Conservation (phyloP, 2,888 invertebrate species). For the Agonopterix arenella region DNA sequence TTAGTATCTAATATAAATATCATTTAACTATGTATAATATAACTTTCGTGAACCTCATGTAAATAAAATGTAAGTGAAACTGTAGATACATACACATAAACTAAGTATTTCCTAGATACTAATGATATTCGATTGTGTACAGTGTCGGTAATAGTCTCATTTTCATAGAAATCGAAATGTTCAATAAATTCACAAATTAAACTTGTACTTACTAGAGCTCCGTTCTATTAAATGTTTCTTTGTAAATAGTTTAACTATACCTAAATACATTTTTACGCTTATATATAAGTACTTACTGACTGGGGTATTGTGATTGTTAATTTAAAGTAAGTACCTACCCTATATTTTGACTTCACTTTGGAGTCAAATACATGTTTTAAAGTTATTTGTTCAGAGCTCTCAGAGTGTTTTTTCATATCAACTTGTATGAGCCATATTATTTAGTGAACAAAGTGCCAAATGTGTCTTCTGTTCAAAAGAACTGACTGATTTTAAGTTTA, state of each 20-base stretch:
- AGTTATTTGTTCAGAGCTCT: constrained; percentile 23
- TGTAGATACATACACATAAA: constrained; percentile 4
- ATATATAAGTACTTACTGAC: constrained; percentile 16
- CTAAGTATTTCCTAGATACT: background rate
- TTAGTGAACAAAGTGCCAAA: constrained; percentile 73
- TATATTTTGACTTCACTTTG: constrained; percentile 4
- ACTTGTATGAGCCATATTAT: constrained; percentile 56
- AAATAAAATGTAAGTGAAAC: constrained; percentile 6
- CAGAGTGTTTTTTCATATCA: constrained; percentile 18
- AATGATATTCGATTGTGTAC: background rate
- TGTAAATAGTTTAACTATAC: background rate
- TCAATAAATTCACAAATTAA: background rate
- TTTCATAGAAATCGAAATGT: background rate
- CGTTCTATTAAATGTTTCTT: background rate
- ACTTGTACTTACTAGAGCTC: background rate
- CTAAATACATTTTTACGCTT: constrained; percentile 17
- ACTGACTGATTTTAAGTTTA: constrained; percentile 61
- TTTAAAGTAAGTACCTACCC: constrained; percentile 3
- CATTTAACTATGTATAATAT: background rate
- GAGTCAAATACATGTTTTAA: too few species aligned
- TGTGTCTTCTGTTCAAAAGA: constrained; percentile 68
- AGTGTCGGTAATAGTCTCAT: background rate
- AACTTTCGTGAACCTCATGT: constrained; percentile 12
- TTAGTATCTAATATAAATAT: background rate
- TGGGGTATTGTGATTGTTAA: constrained; percentile 20